Percentiles rank a stretch among this genome's conserved stretches.
phyloP scores from a whole-genome alignment of 2,113 vertebrate species.

The Lynx canadensis region DNA sequence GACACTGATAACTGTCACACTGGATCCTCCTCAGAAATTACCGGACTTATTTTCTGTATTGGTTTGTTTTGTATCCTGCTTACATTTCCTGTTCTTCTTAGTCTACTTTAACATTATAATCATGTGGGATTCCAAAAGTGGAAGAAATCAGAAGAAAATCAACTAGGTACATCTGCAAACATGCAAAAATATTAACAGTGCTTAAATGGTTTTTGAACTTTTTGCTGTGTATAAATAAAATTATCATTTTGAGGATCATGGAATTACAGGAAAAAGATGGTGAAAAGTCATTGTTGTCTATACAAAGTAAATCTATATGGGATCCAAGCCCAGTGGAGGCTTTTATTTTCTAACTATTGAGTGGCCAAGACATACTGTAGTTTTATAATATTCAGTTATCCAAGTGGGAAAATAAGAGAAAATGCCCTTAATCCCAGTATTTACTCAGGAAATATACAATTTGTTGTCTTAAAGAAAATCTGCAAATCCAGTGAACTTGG shows the following conservation, averaged over 20 bases:
- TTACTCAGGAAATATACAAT: slow-evolving; percentile 15
- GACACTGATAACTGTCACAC: slow-evolving; percentile 83
- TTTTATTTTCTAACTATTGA: background rate
- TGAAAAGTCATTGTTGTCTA: background rate
- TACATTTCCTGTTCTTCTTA: slow-evolving; percentile 91
- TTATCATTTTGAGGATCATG: slow-evolving; percentile 21
- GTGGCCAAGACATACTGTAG: background rate
- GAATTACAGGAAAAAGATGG: background rate
- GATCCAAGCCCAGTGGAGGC: background rate
- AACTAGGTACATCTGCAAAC: slow-evolving; percentile 79
- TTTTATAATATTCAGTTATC: slow-evolving; percentile 47
- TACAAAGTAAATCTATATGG: background rate
- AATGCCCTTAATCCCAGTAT: background rate
- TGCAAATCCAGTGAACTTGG: background rate
- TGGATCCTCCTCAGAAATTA: slow-evolving; percentile 88
- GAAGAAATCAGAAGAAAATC: slow-evolving; percentile 90
- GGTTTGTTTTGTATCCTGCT: slow-evolving; percentile 90
- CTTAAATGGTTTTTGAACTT: slow-evolving; percentile 25
- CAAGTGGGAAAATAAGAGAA: slow-evolving; percentile 12
- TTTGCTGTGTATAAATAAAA: background rate
- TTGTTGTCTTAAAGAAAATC: slow-evolving; percentile 12
- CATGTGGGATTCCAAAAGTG: slow-evolving; percentile 86
- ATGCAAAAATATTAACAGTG: background rate
- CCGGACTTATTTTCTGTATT: slow-evolving; percentile 94
- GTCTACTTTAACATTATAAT: slow-evolving; percentile 92